Evolutionary conservation across 1,140 invertebrate species (phyloP), one percentile per base, ranked within the genome.

Genomic region (Aphis craccivora): DNA sequence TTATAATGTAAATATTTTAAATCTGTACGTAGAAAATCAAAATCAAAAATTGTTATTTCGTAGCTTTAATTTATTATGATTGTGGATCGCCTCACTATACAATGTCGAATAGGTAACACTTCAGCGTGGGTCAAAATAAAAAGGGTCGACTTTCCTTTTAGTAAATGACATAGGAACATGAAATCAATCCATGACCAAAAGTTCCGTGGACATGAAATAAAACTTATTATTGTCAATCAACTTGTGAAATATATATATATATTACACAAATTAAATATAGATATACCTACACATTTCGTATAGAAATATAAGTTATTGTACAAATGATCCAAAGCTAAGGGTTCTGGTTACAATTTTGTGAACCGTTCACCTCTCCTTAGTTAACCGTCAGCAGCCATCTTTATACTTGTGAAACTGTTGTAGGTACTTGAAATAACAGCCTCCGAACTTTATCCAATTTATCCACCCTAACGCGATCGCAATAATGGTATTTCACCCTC

Each of bases 141-240:
- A 76, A 76, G 14, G 60, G 60, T 76, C 30, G 60, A 20, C 60
- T 1, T 76, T 11, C n/a, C 60, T n/a, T 76, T 40, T 40, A 40
- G 37, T 76, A 76, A 76, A 76, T 76, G 60, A 6, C n/a, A 76
- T n/a, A 76, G 30, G 4, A 76, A n/a, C 60, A n/a, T 76, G n/a
- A 76, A 76, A 76, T 76, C 60, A 76, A 76, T 76, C 30, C n/a
- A 22, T 18, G 60, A 76, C 60, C 14, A n/a, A 76, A 76, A 76
- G 60, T 76, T 53, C 22, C 30, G n/a, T 51, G 18, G 60, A 76
- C 30, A 76, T 76, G 60, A n/a, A 76, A n/a, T 76, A 76, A 76
- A n/a, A 76, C n/a, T 76, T 76, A 76, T 76, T 76, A 76, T 76
- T 76, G 14, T 76, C 60, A 76, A 76, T 76, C 60, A 76, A 76